phyloP scores from a whole-genome alignment of 37 sponge, comb jelly and placozoan genomes.

The Beroe ovata region DNA sequence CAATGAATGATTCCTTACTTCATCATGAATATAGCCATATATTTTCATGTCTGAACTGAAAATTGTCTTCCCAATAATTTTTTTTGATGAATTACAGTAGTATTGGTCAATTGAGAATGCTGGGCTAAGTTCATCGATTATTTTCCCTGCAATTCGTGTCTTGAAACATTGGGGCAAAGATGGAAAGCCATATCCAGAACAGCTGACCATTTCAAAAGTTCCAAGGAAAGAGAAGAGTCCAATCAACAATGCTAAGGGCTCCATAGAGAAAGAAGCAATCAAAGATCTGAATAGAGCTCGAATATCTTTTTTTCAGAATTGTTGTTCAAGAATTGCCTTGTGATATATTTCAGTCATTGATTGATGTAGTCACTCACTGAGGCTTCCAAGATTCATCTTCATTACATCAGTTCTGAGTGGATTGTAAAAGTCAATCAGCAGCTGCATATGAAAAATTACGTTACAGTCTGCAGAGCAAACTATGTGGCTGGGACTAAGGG shows the following conservation, averaged over 20 bases:
- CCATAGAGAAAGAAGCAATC: too few species aligned
- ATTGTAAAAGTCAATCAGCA: too few species aligned
- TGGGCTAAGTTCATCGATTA: neutral
- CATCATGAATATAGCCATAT: constrained; percentile 22
- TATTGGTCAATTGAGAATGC: constrained; percentile 7
- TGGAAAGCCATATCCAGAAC: neutral
- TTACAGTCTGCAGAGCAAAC: too few species aligned
- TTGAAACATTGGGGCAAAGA: constrained; percentile 13
- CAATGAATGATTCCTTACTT: constrained; percentile 2
- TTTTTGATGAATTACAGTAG: neutral
- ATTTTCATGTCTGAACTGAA: neutral
- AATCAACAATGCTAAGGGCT: neutral
- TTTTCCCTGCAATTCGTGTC: constrained; percentile 17
- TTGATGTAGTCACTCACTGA: too few species aligned
- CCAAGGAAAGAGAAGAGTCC: neutral
- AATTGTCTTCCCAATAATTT: constrained; percentile 6
- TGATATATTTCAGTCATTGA: too few species aligned
- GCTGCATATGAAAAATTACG: too few species aligned
- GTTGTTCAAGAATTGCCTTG: too few species aligned
- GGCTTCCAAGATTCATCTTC: too few species aligned
- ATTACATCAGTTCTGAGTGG: too few species aligned
- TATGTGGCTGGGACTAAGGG: too few species aligned
- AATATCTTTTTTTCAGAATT: too few species aligned
- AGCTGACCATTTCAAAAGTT: neutral
- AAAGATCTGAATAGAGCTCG: too few species aligned